Conservation (phyloP, 2,888 invertebrate genomes). For the Hemithea aestivaria region DNA sequence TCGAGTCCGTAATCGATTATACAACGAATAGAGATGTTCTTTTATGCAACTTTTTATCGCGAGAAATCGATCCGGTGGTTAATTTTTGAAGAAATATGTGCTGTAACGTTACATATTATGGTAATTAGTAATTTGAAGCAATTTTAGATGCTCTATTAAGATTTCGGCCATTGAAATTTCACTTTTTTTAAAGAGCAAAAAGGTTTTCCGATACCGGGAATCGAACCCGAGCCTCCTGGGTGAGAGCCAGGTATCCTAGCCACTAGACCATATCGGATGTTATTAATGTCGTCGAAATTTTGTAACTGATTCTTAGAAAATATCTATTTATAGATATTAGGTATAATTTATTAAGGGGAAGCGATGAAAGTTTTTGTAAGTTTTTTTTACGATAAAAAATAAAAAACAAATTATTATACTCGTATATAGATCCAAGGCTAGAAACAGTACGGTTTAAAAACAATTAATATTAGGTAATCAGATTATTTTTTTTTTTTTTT, state of each 20-base stretch:
- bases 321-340: too few relatives aligned
- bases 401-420: slow-evolving; percentile 11
- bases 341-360: too few relatives aligned
- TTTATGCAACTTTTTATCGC: slow-evolving; percentile 17
- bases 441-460: too few relatives aligned
- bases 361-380: background rate
- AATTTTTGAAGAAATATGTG: slow-evolving; percentile 12
- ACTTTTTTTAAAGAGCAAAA: slow-evolving; percentile 32
- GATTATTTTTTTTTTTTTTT: too few relatives aligned
- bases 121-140: slow-evolving; percentile 1
- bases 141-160: background rate
- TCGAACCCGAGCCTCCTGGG: slow-evolving; percentile 83
- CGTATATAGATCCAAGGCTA: too few relatives aligned
- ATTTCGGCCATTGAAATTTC: too few relatives aligned
- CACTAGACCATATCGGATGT: slow-evolving; percentile 81
- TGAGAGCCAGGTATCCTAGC: slow-evolving; percentile 86
- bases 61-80: slow-evolving; percentile 14
- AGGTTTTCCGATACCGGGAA: slow-evolving; percentile 77
- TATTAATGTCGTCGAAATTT: rapidly evolving
- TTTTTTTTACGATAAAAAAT: slow-evolving; percentile 1
- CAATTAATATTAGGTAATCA: too few relatives aligned
- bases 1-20: slow-evolving; percentile 15
- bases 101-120: slow-evolving; percentile 12
- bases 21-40: slow-evolving; percentile 18
- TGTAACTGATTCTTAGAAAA: too few relatives aligned